Base-by-base conservation (phyloP, 2,797 vertebrate species). In the Gymnothorax javanicus region DNA sequence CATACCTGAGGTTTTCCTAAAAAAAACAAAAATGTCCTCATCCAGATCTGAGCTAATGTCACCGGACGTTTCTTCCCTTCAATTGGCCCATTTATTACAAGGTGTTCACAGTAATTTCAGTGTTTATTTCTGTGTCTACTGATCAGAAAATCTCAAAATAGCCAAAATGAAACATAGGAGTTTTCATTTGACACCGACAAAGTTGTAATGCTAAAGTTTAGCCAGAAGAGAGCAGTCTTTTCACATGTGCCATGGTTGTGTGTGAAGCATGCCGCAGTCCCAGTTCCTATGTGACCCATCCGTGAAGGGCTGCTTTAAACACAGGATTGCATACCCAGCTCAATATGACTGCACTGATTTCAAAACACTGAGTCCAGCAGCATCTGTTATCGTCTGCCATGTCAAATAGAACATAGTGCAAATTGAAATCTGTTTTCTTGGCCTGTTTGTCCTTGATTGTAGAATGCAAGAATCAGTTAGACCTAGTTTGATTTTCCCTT, bases 201-300 rank as follows among this genome's bases (percentile, higher is more conserved):
- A 1, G 60, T 25, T 83, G 82, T 83, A 59, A 59, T 83, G 13
- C n/a, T 59, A 5, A 13, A 67, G 6, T 77, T 20, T 59, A 54
- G 84, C 89, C 91, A 91, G 85, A 84, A 90, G 93, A 89, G 89
- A 0, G 89, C 79, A 6, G 2, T 57, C 15, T 90, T 86, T 71
- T 57, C 86, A 77, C 85, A 60, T 27, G 56, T 3, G 1, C 0
- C 57, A 54, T 43, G 27, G 9, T 50, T 25, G 87, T 56, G 56
- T 71, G 56, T 50, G 43, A 73, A 6, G 4, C 87, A 82, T 59
- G 50, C 75, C 7, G 82, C 87, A 87, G 52, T 56, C 82, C 52
- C 13, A 62, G 89, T 60, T 83, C 85, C 59, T 58, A 75, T 52
- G 9, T 62, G 86, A 7, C 33, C 25, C 33, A 33, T 57, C 69